phyloP scores from a whole-genome alignment of 2,888 invertebrate species.

The Cantharis rufa region DNA sequence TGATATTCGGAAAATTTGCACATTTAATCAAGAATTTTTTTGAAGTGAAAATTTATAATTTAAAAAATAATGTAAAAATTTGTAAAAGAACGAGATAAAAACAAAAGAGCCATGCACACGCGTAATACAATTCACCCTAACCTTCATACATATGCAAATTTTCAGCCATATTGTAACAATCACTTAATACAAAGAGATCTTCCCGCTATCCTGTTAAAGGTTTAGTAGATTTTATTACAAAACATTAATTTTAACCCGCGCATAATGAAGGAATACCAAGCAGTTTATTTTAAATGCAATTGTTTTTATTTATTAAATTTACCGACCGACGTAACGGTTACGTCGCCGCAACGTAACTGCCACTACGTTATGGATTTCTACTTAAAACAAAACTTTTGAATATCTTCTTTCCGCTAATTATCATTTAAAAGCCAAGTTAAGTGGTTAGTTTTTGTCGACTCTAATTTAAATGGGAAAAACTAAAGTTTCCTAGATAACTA shows the following conservation, averaged over 20 bases:
- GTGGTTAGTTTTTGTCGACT: not conserved
- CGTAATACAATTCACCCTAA: constrained; percentile 13
- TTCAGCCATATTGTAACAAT: constrained; percentile 32
- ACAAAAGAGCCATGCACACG: not conserved
- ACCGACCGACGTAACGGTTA: not conserved
- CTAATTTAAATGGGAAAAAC: not conserved
- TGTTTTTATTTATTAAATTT: not conserved
- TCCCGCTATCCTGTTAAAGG: constrained; percentile 11
- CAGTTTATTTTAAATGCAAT: not conserved
- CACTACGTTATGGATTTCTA: not conserved
- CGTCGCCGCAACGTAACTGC: not conserved
- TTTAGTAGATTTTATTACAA: not conserved
- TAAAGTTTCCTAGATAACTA: not conserved
- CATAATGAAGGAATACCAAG: not conserved
- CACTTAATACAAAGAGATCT: constrained; percentile 26
- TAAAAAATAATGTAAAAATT: not conserved
- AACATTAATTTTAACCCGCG: not conserved
- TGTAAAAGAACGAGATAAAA: not conserved
- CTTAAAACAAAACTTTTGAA: not conserved
- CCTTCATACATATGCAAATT: constrained; percentile 32
- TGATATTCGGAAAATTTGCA: not conserved
- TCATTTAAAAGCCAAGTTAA: not conserved
- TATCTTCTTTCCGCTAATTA: not conserved
- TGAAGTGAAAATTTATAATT: not conserved
- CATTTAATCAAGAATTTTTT: not conserved